phyloP scores from a whole-genome alignment of 2,113 vertebrate species.

The Grantiella picta region DNA sequence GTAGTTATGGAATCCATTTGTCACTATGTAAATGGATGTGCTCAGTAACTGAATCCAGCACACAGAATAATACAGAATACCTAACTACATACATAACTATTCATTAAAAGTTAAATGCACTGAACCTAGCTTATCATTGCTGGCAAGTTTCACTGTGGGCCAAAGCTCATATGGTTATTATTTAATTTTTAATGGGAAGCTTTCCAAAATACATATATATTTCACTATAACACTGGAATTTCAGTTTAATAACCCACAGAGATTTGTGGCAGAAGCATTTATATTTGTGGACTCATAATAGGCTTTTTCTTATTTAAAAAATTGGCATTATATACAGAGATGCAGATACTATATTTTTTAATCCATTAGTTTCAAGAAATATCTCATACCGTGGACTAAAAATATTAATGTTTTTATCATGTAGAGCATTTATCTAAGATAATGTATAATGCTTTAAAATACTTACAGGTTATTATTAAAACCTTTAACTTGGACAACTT shows the following conservation, averaged over 20 bases:
- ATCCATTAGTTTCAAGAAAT: neutral
- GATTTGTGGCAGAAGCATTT: neutral
- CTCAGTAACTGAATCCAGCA: neutral
- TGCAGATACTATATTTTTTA: neutral
- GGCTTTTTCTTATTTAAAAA: neutral
- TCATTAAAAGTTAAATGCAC: neutral
- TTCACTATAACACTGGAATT: neutral
- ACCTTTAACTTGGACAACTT: neutral
- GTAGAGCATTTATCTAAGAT: neutral
- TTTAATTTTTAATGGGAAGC: neutral
- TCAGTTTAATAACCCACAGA: neutral
- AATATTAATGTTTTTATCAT: neutral
- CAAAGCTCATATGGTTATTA: neutral
- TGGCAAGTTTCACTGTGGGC: neutral
- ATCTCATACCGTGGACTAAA: neutral
- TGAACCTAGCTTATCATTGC: neutral
- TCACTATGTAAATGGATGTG: neutral
- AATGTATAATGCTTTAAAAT: neutral
- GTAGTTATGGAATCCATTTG: neutral
- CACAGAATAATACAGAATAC: neutral
- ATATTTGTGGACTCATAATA: neutral
- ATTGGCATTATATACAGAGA: neutral
- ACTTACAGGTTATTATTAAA: neutral
- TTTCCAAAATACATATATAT: neutral
- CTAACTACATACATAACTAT: neutral